Conservation (phyloP, 2,113 vertebrate genomes). For the Dipodomys spectabilis region DNA sequence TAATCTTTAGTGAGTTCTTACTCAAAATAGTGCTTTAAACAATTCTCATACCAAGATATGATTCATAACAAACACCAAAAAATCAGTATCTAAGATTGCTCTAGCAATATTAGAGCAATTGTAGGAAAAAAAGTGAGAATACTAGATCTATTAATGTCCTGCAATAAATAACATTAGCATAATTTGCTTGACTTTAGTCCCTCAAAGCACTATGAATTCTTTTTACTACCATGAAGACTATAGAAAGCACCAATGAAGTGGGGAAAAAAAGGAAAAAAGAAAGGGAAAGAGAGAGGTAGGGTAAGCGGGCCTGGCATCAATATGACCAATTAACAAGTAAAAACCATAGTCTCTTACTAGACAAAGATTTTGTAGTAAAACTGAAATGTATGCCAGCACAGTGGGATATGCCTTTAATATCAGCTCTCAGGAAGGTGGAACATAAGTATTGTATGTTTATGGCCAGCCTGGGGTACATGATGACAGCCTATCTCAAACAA, state of each 20-base stretch:
- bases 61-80: constrained; percentile 16
- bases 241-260: too few species aligned
- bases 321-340: not conserved
- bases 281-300: not conserved
- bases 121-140: not conserved
- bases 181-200: not conserved
- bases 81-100: not conserved
- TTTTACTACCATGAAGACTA: not conserved
- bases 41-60: constrained; percentile 30
- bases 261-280: not conserved
- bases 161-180: not conserved
- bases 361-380: constrained; percentile 22
- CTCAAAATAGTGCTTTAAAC: constrained; percentile 31
- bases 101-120: not conserved
- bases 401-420: too few species aligned
- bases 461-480: too few species aligned
- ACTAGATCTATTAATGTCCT: not conserved
- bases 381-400: not conserved
- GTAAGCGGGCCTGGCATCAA: too few species aligned
- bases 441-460: too few species aligned
- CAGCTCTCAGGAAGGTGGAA: too few species aligned
- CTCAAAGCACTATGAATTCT: constrained; percentile 2
- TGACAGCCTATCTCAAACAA: too few species aligned
- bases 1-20: constrained; percentile 11
- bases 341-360: not conserved